phyloP scores from a whole-genome alignment of 2,888 invertebrate genomes.

The Aradus depressus region DNA sequence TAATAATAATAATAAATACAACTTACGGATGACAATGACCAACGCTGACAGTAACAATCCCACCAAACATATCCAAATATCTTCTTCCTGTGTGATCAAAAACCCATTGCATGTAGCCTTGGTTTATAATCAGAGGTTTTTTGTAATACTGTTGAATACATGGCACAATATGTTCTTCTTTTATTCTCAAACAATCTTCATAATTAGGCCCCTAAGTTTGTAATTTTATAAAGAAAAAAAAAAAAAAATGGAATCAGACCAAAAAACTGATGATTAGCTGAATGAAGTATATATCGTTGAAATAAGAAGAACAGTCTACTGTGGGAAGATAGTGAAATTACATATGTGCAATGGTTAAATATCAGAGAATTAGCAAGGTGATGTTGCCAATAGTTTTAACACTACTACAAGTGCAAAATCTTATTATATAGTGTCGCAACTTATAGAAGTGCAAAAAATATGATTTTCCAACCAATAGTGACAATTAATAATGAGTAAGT shows the following conservation, averaged over 20 bases:
- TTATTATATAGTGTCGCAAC: no score
- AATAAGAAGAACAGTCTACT: no score
- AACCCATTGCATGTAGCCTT: slow-evolving; percentile 85
- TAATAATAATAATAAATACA: slow-evolving; percentile 8
- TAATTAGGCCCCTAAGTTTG: slow-evolving; percentile 50
- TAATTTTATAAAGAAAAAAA: no score
- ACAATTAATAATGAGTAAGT: no score
- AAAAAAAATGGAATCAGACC: not conserved
- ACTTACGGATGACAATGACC: slow-evolving; percentile 97
- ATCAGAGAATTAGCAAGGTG: no score
- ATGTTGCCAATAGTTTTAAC: no score
- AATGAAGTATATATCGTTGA: no score
- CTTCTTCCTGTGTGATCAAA: slow-evolving; percentile 75
- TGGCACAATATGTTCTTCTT: slow-evolving; percentile 56
- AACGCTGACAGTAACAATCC: slow-evolving; percentile 93
- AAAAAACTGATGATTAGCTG: not conserved
- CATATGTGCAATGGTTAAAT: no score
- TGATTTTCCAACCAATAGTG: no score
- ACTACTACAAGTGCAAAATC: no score
- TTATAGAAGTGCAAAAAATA: no score
- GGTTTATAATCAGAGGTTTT: slow-evolving; percentile 69
- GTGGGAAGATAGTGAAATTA: no score
- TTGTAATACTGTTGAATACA: slow-evolving; percentile 63
- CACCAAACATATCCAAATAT: slow-evolving; percentile 91
- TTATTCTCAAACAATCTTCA: slow-evolving; percentile 46